These are phyloP conservation scores for Odontomachus brunneus DNA, from an alignment of 1,140 invertebrate species.

Conservation along the genomic window DNA sequence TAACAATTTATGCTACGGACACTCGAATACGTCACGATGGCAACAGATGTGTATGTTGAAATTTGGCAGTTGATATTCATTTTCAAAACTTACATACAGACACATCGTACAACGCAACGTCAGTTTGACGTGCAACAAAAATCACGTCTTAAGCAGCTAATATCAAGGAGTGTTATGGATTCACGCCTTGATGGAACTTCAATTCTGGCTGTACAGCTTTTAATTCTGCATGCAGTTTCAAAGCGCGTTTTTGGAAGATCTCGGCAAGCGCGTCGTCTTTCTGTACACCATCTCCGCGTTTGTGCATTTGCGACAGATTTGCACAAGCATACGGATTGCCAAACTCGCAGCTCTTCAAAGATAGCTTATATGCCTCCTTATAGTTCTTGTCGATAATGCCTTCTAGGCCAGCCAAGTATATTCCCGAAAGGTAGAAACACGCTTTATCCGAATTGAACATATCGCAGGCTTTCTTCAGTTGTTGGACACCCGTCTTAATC, in stretches of 20 bases:
- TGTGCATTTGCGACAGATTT: constrained; percentile 94
- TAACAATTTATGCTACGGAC: constrained; percentile 6
- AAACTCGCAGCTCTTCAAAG: constrained; percentile 91
- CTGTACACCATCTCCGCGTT: constrained; percentile 89
- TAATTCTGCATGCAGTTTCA: constrained; percentile 89
- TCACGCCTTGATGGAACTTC: constrained; percentile 89
- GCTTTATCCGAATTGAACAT: constrained; percentile 88
- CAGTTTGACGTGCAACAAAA: too few species aligned
- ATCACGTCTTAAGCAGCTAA: too few species aligned
- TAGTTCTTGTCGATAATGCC: constrained; percentile 89
- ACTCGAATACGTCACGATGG: too few species aligned
- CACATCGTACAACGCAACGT: too few species aligned
- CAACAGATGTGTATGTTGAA: too few species aligned
- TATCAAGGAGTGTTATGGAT: constrained; percentile 1
- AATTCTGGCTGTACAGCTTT: constrained; percentile 85
- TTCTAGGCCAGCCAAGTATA: constrained; percentile 89
- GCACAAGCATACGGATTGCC: constrained; percentile 94
- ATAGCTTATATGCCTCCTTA: constrained; percentile 91
- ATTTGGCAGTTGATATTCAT: too few species aligned
- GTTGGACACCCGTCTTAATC: constrained; percentile 86
- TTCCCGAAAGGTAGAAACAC: constrained; percentile 92
- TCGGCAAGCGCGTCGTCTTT: constrained; percentile 90
- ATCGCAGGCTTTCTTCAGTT: constrained; percentile 90
- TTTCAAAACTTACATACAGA: too few species aligned
- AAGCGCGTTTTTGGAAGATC: constrained; percentile 89